These are phyloP conservation scores for Cyprinodon tularosa DNA, from an alignment of 2,113 vertebrate genomes.

Conservation along the genomic window DNA sequence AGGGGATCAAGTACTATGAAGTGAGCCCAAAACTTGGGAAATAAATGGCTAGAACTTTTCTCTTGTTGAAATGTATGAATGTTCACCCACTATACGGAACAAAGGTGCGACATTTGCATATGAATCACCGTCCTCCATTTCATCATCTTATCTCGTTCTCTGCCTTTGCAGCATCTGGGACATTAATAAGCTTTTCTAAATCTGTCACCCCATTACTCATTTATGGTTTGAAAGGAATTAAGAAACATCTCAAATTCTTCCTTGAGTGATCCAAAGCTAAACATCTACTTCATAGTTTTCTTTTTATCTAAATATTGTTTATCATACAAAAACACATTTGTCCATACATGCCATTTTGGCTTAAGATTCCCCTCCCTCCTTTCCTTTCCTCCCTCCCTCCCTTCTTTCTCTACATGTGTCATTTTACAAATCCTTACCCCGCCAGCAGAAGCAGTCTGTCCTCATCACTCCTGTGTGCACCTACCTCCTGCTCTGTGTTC, in stretches of 20 bases:
- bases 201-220: conserved; percentile 45
- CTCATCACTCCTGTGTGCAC: conserved; percentile 38
- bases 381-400: conserved; percentile 10
- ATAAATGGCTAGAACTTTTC: neutral
- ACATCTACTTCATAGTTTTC: neutral
- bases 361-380: conserved; percentile 42
- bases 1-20: neutral
- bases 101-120: neutral
- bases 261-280: neutral
- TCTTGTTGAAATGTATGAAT: neutral
- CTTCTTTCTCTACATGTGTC: conserved; percentile 47
- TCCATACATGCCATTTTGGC: conserved; percentile 19
- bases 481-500: conserved; percentile 31
- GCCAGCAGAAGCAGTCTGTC: conserved; percentile 48
- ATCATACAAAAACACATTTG: neutral
- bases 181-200: conserved; percentile 48
- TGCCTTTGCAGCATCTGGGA: conserved; percentile 27
- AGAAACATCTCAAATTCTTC: neutral
- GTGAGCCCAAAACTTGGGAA: neutral
- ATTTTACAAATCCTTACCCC: conserved; percentile 51
- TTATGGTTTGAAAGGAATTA: neutral
- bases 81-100: neutral
- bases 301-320: neutral
- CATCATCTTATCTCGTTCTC: conserved; percentile 1
- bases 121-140: conserved; percentile 7